Evolutionary conservation across 2,797 vertebrate genomes (phyloP).

Genomic region (Vireo griseus): DNA sequence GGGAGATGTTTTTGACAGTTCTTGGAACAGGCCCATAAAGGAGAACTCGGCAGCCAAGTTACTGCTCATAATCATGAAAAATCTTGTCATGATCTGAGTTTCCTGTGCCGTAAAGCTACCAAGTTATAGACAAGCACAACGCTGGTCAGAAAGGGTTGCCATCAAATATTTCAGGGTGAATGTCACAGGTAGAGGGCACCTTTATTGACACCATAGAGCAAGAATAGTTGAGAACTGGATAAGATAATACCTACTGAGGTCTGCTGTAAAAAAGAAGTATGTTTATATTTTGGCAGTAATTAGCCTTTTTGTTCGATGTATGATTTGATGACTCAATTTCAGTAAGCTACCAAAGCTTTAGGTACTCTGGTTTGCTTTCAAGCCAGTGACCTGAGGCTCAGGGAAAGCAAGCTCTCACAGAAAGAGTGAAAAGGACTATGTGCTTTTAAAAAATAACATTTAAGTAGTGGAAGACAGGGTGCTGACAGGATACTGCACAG

Average conservation of each 20-base stretch:
- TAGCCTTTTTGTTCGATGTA: background rate
- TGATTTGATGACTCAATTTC: background rate
- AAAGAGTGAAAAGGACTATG: background rate
- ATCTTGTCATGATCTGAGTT: background rate
- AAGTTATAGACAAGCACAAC: background rate
- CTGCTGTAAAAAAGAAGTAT: background rate
- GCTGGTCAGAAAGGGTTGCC: background rate
- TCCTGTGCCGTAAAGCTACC: background rate
- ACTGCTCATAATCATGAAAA: constrained; percentile 24
- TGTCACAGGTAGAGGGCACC: background rate
- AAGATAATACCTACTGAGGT: background rate
- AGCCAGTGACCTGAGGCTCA: background rate
- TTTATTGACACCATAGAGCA: background rate
- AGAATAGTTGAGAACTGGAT: background rate
- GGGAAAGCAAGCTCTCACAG: background rate
- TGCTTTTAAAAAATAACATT: background rate
- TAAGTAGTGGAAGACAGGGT: background rate
- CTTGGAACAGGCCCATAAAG: constrained; percentile 24
- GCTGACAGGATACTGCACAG: background rate
- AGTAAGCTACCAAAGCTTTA: background rate
- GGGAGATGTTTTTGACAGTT: constrained; percentile 38
- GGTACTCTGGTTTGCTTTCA: background rate
- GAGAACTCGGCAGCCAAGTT: background rate
- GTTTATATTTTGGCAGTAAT: background rate
- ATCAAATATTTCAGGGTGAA: background rate